phyloP scores from a whole-genome alignment of 1,140 invertebrate species.

The Battus philenor region DNA sequence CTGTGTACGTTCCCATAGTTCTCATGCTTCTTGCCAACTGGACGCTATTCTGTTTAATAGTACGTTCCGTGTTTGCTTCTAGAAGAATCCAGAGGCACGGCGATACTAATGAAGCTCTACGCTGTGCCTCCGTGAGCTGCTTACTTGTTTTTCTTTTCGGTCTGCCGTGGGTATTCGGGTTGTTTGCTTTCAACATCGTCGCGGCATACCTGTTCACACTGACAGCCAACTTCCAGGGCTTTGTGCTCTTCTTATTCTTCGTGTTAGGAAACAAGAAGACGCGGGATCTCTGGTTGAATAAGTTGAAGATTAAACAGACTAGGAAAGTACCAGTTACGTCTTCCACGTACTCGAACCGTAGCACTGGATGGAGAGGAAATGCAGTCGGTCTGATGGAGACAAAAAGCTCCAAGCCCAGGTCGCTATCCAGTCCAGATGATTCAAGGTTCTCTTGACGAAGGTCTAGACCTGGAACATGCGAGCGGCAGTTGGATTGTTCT shows the following conservation, averaged over 20 bases:
- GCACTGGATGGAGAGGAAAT: conserved; percentile 32
- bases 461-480: neutral
- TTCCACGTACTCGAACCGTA: conserved; percentile 63
- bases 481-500: neutral
- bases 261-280: conserved; percentile 74
- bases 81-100: conserved; percentile 66
- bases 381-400: conserved; percentile 31
- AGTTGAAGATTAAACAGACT: conserved; percentile 65
- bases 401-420: conserved; percentile 50
- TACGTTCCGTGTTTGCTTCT: conserved; percentile 70
- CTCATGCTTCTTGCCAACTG: conserved; percentile 66
- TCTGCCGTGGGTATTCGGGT: conserved; percentile 72
- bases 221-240: conserved; percentile 72
- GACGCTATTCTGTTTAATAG: conserved; percentile 69
- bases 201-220: conserved; percentile 73
- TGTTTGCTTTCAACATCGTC: conserved; percentile 57
- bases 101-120: conserved; percentile 59
- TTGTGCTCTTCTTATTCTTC: conserved; percentile 75
- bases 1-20: conserved; percentile 66
- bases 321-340: conserved; percentile 66
- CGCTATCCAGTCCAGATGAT: conserved; percentile 43
- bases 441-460: conserved; percentile 57
- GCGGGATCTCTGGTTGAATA: conserved; percentile 70
- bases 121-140: conserved; percentile 68
- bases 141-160: conserved; percentile 73